Percentiles rank a stretch among this genome's conserved stretches.
Conservation (phyloP, 2,113 vertebrate genomes). For the Mixornis gularis region DNA sequence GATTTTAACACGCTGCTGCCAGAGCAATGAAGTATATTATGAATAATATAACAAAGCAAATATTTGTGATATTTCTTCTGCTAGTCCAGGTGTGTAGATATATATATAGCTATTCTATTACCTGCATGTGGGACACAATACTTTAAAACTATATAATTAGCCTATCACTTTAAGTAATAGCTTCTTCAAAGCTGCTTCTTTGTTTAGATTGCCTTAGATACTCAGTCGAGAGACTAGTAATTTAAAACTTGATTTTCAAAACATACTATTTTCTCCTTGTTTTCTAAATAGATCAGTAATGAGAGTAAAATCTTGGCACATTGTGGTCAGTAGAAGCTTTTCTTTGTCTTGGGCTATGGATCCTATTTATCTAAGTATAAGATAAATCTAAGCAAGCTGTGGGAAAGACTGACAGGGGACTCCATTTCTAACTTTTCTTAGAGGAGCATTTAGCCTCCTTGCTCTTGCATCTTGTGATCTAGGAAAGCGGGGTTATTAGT, state of each 20-base stretch:
- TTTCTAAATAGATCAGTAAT: background rate
- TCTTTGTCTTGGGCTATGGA: background rate
- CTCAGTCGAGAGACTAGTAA: background rate
- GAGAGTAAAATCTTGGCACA: background rate
- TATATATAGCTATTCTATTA: background rate
- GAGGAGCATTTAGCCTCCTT: background rate
- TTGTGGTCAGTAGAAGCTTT: background rate
- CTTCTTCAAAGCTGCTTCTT: background rate
- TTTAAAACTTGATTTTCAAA: constrained; percentile 10
- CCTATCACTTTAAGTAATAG: background rate
- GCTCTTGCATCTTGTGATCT: background rate
- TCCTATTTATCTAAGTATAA: background rate
- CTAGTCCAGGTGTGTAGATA: background rate
- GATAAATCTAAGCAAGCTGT: background rate
- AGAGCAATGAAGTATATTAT: background rate
- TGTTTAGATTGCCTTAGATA: background rate
- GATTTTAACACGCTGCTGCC: constrained; percentile 18
- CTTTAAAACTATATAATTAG: background rate
- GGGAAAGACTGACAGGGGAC: background rate
- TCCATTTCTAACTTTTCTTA: background rate
- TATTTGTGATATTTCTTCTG: constrained; percentile 19
- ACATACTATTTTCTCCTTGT: background rate
- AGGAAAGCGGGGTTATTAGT: background rate
- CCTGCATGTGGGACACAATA: background rate
- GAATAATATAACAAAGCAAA: background rate